Evolutionary conservation across 2,797 vertebrate genomes (phyloP).

Genomic region (Artibeus lituratus): DNA sequence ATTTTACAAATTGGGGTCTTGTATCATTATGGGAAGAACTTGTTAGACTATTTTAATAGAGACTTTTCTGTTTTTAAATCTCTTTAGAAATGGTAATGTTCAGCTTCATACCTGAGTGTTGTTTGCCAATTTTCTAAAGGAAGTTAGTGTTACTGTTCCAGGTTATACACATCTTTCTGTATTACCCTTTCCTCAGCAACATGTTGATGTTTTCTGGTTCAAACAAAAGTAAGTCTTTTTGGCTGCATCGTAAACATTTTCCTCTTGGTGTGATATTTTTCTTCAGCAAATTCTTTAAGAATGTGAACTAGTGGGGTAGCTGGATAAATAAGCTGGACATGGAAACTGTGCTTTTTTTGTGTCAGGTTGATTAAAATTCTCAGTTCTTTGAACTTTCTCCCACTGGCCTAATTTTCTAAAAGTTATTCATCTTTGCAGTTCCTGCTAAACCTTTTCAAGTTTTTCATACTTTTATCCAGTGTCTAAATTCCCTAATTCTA

Average conservation of each 20-base stretch:
- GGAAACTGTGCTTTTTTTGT: not conserved
- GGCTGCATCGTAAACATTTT: not conserved
- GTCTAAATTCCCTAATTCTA: not conserved
- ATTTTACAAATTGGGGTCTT: not conserved
- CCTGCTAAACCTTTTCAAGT: not conserved
- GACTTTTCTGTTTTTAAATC: not conserved
- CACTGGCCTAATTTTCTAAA: not conserved
- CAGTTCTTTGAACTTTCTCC: not conserved
- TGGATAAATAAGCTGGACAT: not conserved
- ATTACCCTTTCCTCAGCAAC: accelerated
- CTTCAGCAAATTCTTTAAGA: not conserved
- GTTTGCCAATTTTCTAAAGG: not conserved
- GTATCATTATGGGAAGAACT: not conserved
- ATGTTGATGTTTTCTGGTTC: not conserved
- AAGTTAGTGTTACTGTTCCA: not conserved
- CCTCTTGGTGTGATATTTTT: not conserved
- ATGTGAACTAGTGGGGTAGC: not conserved
- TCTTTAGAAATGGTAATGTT: not conserved
- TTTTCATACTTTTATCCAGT: not conserved
- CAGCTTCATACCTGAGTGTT: not conserved
- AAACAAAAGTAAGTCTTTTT: not conserved
- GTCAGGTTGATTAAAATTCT: not conserved
- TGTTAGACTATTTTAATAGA: not conserved
- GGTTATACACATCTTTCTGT: not conserved
- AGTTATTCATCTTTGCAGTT: not conserved